Evolutionary conservation across 2,888 invertebrate genomes (phyloP).

Genomic region (Eurytoma adleriae): DNA sequence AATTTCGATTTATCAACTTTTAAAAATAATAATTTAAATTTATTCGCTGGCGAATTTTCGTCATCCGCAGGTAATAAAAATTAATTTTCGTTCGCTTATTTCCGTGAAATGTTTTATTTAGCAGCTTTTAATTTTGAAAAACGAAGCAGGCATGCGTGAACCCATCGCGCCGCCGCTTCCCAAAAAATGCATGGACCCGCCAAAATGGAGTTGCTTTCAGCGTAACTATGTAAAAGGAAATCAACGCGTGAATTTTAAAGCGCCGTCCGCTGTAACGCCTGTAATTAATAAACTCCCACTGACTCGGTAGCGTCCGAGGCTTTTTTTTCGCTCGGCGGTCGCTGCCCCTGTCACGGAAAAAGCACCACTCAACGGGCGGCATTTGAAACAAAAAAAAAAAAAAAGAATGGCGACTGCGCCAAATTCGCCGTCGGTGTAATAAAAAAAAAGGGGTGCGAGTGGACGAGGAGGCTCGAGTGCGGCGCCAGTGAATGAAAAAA

Average conservation of each 20-base stretch:
- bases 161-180: not conserved
- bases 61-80: no score
- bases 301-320: not conserved
- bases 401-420: not conserved
- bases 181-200: slow-evolving; percentile 28
- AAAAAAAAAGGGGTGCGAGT: slow-evolving; percentile 3
- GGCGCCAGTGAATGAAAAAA: slow-evolving; percentile 52
- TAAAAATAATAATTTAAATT: no score
- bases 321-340: slow-evolving; percentile 28
- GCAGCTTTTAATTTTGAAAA: no score
- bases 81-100: no score
- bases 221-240: slow-evolving; percentile 26
- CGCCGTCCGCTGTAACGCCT: not conserved
- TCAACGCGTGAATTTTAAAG: slow-evolving; percentile 1
- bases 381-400: slow-evolving; percentile 33
- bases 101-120: no score
- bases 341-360: slow-evolving; percentile 18
- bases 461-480: slow-evolving; percentile 11
- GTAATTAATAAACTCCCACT: slow-evolving; percentile 46
- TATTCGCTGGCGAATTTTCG: no score
- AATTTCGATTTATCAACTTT: no score
- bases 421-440: slow-evolving; percentile 16
- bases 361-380: slow-evolving; percentile 27
- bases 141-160: no score
- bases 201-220: not conserved